Evolutionary conservation across 2,888 invertebrate genomes (phyloP).

Genomic region (Thereva nobilitata): DNA sequence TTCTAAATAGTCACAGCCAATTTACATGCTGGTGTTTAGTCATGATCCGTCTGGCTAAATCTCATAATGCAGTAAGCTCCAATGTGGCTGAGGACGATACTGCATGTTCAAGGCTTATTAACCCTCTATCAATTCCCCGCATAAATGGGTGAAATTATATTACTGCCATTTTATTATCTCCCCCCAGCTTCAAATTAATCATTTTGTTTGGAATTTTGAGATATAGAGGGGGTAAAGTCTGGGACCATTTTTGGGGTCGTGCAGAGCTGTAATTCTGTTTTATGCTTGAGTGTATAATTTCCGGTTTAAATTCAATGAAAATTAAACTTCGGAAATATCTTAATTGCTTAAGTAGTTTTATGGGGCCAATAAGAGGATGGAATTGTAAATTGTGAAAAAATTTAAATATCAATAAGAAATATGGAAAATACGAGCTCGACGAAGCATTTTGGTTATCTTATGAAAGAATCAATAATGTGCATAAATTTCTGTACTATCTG

Average conservation of each 20-base stretch:
- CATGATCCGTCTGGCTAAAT: too few species aligned
- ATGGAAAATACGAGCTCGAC: too few species aligned
- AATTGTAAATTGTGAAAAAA: not conserved
- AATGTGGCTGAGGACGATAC: too few species aligned
- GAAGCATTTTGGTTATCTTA: too few species aligned
- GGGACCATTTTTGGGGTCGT: conserved; percentile 17
- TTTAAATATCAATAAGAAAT: too few species aligned
- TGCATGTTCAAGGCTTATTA: conserved; percentile 16
- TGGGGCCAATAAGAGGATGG: conserved; percentile 15
- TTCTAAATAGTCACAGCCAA: too few species aligned
- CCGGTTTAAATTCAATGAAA: conserved; percentile 22
- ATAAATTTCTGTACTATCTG: too few species aligned
- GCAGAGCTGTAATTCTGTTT: conserved; percentile 29
- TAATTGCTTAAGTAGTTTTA: conserved; percentile 31
- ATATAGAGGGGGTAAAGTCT: conserved; percentile 19
- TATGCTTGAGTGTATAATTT: conserved; percentile 33
- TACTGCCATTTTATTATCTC: conserved; percentile 30
- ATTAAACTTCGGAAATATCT: conserved; percentile 14
- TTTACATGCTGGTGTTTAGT: too few species aligned
- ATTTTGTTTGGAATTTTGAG: conserved; percentile 31
- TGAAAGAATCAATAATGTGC: too few species aligned
- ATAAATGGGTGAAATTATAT: conserved; percentile 27
- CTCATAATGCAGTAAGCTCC: too few species aligned
- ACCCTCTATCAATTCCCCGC: conserved; percentile 14
- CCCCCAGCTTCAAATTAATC: conserved; percentile 26